A percentile compares a stretch with the other conserved stretches of the same genome.
Evolutionary conservation across 2,797 vertebrate genomes (phyloP).

Genomic region (Premnoplex brunnescens): DNA sequence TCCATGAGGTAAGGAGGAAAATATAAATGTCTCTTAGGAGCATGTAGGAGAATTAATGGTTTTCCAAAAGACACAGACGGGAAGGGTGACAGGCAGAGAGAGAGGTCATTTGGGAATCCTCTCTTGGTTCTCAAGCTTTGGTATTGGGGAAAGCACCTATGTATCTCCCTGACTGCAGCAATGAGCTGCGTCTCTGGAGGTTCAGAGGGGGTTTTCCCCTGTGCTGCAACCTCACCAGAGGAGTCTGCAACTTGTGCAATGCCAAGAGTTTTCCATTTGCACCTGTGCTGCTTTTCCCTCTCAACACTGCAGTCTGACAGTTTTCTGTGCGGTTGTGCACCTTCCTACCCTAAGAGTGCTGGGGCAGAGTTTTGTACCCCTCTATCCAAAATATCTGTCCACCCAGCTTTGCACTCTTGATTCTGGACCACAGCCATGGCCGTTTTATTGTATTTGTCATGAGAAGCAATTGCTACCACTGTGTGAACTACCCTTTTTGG

Average conservation of each 20-base stretch:
- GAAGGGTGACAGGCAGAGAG: neutral
- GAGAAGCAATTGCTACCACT: neutral
- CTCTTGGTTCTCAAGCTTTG: neutral
- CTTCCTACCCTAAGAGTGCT: neutral
- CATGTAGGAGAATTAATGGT: neutral
- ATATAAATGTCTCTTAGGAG: neutral
- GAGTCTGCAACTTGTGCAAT: neutral
- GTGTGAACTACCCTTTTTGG: neutral
- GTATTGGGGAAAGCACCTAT: neutral
- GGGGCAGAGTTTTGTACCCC: neutral
- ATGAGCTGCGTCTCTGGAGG: neutral
- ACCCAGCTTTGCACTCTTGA: neutral
- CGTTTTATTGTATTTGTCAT: neutral
- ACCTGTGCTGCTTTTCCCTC: neutral
- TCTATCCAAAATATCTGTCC: neutral
- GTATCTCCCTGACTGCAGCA: neutral
- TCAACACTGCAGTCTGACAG: fast-evolving
- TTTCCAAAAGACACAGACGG: neutral
- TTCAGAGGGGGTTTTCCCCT: neutral
- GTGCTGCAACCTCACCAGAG: fast-evolving
- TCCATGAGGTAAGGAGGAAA: neutral
- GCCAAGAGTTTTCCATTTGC: neutral
- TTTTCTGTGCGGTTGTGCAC: neutral
- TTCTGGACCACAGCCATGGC: neutral
- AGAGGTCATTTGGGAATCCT: neutral